Evolutionary conservation across 2,888 invertebrate genomes (phyloP), one percentile per base, ranked within the genome.

Genomic region (Entomobrya multifasciata): DNA sequence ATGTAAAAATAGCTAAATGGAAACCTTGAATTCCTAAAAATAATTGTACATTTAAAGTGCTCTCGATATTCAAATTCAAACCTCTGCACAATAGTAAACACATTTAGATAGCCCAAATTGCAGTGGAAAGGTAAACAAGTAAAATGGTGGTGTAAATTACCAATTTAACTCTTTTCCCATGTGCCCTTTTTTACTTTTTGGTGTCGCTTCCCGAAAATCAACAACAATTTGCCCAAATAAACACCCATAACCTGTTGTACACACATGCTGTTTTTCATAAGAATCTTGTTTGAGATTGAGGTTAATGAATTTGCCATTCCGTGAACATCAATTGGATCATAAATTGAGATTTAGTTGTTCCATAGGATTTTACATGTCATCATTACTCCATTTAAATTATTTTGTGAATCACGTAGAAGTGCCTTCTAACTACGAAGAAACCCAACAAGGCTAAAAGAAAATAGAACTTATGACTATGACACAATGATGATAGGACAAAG

Each of bases 231-330:
- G 36, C 36, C 36, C 36, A 36, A 4, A 36, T 4, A 36, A 36
- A 36, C 4, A 36, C 8, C 2, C 49, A 3, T n/a, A 15, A 49
- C 13, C 49, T 13, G 13, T 49, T 49, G 49, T 15, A 49, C 13
- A 10, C 3, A 11, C 13, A 49, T 49, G 11, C 13, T 49, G 49
- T 15, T n/a, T 49, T 49, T 5, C 5, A 49, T 10, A 49, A 3
- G 15, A 15, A 49, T 2, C 13, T 49, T 49, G n/a, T 49, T 30
- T 67, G 41, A 52, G n/a, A 84, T 77, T 52, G 65, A 84, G 84
- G 84, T 77, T 77, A 84, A 77, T 77, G 77, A 82, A 82, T 74
- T 62, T 27, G 44, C 72, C 70, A 72, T 81, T 70, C 47, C 17
- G 17, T 8, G 25, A 70, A 47, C 70, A 70, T 70, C 4, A 22